Base-by-base conservation (phyloP, 2,797 vertebrate genomes). In the Percopsis omiscomaycus region DNA sequence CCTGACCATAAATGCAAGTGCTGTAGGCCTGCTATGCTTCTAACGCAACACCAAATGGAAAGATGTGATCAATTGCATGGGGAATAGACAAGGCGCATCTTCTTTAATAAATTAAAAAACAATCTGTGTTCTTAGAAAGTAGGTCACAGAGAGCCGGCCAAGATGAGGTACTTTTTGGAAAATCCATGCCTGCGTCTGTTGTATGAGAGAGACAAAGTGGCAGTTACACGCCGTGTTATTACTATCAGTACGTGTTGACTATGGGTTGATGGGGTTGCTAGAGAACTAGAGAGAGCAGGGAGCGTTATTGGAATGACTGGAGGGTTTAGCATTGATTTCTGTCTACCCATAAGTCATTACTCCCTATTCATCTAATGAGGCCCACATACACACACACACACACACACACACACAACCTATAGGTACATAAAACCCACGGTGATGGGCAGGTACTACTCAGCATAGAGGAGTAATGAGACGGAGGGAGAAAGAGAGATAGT, bases 121-220 rank as follows among this genome's bases (percentile, higher is more conserved):
- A 68, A 66, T 73, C 52, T 50, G 65, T 74, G 82, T 82, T 86
- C 76, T 65, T 68, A 71, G 78, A 86, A 90, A 89, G 79, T 87
- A 74, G 85, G 85, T 86, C 85, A 84, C 52, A 16, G 73, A 70
- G 61, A 81, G 56, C 47, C 69, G 59, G 59, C 32, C 50, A 69
- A 64, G 68, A 82, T 83, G 71, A 66, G 77, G 74, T 59, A 66
- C 60, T 50, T 51, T 64, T 45, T 49, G 27, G 56, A 53, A 48
- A 61, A 80, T 57, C 29, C 47, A 55, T 50, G 50, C 56, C 55
- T 59, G 57, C 48, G 49, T 70, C 66, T 68, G 42, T 46, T 5
- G 52, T 13, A 45, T 49, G 50, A 57, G 45, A 4, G 15, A 67
- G n/a, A 48, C 32, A 16, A 55, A 5, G 60, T 0, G 11, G 52